Conservation (phyloP, 2,888 invertebrate genomes). For the Volucella zonaria region DNA sequence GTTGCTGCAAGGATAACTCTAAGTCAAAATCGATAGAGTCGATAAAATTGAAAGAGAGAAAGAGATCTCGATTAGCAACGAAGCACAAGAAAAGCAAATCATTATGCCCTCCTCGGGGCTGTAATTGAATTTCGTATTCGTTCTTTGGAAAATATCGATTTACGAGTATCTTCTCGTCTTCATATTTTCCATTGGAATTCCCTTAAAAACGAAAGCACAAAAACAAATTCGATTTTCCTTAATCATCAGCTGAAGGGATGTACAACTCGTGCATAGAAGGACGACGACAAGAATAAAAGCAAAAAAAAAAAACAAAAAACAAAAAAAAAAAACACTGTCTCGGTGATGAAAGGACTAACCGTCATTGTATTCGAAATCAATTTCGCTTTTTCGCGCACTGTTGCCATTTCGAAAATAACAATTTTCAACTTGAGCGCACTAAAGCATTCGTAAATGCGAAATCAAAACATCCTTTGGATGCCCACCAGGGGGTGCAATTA, state of each 20-base stretch:
- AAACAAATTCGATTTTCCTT: slow-evolving; percentile 33
- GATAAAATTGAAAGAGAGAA: slow-evolving; percentile 39
- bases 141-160: slow-evolving; percentile 63
- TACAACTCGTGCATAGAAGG: background rate
- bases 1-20: slow-evolving; percentile 34
- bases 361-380: slow-evolving; percentile 53
- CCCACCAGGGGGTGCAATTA: slow-evolving; percentile 6
- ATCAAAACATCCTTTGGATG: slow-evolving; percentile 1
- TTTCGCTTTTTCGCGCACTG: slow-evolving; percentile 30
- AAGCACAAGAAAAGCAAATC: slow-evolving; percentile 40
- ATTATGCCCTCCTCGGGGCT: slow-evolving; percentile 45
- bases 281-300: too few relatives aligned
- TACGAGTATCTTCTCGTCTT: slow-evolving; percentile 2
- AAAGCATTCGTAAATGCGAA: slow-evolving; percentile 11
- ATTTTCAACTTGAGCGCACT: slow-evolving; percentile 57
- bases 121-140: slow-evolving; percentile 66
- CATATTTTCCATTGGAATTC: background rate
- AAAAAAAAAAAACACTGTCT: too few relatives aligned
- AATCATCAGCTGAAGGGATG: background rate
- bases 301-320: too few relatives aligned
- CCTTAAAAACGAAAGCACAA: background rate
- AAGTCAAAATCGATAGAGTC: background rate
- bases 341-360: background rate
- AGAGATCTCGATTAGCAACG: background rate
- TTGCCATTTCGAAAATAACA: slow-evolving; percentile 47